Conservation (phyloP, 2,113 vertebrate genomes). For the Semicossyphus pulcher region DNA sequence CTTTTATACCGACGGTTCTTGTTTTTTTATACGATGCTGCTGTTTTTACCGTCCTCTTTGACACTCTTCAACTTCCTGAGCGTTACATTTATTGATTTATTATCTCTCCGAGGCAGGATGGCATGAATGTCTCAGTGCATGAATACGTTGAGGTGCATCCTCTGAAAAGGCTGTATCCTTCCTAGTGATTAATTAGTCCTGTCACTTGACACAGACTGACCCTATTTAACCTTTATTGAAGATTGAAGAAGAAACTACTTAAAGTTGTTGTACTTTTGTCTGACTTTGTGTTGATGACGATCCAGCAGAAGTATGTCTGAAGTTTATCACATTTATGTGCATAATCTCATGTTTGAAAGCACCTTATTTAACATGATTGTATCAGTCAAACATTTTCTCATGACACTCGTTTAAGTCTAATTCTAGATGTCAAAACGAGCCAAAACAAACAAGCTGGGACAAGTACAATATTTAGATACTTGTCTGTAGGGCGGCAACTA, state of each 20-base stretch:
- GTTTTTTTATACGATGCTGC: not conserved
- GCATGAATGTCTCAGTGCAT: constrained; percentile 72
- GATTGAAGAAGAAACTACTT: constrained; percentile 10
- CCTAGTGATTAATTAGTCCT: constrained; percentile 15
- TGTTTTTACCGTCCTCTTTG: not conserved
- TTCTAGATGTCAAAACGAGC: too few relatives aligned
- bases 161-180: constrained; percentile 20
- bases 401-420: too few relatives aligned
- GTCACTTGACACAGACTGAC: constrained; percentile 34
- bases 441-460: too few relatives aligned
- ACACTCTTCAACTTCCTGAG: not conserved
- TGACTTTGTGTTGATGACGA: not conserved
- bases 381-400: too few relatives aligned
- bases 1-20: not conserved
- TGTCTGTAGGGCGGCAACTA: too few relatives aligned
- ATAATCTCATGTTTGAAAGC: not conserved
- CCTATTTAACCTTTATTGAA: constrained; percentile 7
- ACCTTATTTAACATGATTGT: not conserved
- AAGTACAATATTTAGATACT: too few relatives aligned
- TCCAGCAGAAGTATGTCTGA: not conserved
- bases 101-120: too few relatives aligned
- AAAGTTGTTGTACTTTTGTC: constrained; percentile 1
- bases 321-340: not conserved
- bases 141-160: constrained; percentile 9
- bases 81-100: constrained; percentile 12